Base-by-base conservation (phyloP, 2,888 invertebrate species). In the Ochlodes sylvanus region DNA sequence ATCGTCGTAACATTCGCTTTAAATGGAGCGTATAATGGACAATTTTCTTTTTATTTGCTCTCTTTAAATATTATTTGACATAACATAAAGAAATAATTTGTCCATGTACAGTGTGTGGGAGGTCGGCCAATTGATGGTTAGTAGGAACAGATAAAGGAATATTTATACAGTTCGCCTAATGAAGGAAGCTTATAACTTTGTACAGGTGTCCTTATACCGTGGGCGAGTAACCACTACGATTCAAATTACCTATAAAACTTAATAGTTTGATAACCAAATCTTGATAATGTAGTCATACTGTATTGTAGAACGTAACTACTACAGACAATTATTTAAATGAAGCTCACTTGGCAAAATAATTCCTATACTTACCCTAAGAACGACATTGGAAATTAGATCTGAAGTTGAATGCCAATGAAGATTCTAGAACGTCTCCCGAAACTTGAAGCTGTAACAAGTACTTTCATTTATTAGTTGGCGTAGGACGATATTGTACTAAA, bases 1-100 rank as follows among this genome's bases (percentile, higher is more conserved):
- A 52, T 52, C 21, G 52, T 27, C 9, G 52, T 52, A 52, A 52
- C 52, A 52, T 52, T 52, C 52, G 52, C 27, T 52, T 52, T 52
- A 52, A 52, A 52, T 52, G 21, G 21, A 27, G 52, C 52, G 21
- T 52, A n/a, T 21, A 52, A 52, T 52, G 27, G 27, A 52, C 52
- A 27, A 17, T 52, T 52, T 52, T 19, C 50, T 52, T 52, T 52
- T 19, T 50, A 21, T 52, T 52, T 52, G 27, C 21, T 27, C 6
- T 52, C 14, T 27, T 27, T 27, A 52, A 52, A 52, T 52, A 52
- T 52, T 19, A 50, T 50, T 19, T 19, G 17, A 19, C 19, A 19
- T 50, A 50, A 7, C 3, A 10, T 17, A 47, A 15, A 3, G 19
- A 19, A 50, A 19, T 7, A 12, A 50, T 19, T 19, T 19, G 10